Conservation (phyloP, 2,797 vertebrate species). For the Morelia viridis region DNA sequence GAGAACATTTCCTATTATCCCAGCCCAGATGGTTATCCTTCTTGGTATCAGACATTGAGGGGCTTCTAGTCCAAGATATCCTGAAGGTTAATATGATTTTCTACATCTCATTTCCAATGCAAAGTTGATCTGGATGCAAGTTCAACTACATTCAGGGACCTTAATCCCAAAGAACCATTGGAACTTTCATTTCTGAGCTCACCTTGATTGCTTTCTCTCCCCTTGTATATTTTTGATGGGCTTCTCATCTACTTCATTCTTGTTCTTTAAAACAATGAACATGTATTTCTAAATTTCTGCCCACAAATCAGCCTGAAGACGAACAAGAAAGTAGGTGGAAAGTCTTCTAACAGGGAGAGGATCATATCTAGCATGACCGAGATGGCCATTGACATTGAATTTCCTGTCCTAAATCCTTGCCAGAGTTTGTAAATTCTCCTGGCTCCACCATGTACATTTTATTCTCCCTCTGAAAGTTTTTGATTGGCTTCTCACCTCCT, state of each 20-base stretch:
- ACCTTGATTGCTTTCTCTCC: too few relatives aligned
- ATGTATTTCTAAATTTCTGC: too few relatives aligned
- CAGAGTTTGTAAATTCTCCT: too few relatives aligned
- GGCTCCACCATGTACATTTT: too few relatives aligned
- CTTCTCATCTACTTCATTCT: background rate
- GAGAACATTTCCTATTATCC: background rate
- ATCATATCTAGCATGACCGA: too few relatives aligned
- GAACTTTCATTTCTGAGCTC: too few relatives aligned
- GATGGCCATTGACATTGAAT: too few relatives aligned
- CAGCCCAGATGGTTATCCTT: background rate
- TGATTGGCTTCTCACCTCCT: background rate
- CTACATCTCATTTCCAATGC: background rate
- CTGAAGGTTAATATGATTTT: background rate
- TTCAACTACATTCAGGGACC: background rate
- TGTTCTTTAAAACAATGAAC: too few relatives aligned
- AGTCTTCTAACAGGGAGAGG: too few relatives aligned
- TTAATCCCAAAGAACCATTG: background rate
- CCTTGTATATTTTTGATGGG: constrained; percentile 17
- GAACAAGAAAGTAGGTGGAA: too few relatives aligned
- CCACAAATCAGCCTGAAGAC: too few relatives aligned
- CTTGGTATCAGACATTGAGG: background rate
- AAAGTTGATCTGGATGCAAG: background rate
- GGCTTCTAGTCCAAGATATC: background rate
- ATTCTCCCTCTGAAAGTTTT: background rate
- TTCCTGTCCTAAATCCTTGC: too few relatives aligned